Percentiles rank a stretch among this genome's conserved stretches.
Conservation (phyloP, 2,797 vertebrate species). For the Sus cebifrons region DNA sequence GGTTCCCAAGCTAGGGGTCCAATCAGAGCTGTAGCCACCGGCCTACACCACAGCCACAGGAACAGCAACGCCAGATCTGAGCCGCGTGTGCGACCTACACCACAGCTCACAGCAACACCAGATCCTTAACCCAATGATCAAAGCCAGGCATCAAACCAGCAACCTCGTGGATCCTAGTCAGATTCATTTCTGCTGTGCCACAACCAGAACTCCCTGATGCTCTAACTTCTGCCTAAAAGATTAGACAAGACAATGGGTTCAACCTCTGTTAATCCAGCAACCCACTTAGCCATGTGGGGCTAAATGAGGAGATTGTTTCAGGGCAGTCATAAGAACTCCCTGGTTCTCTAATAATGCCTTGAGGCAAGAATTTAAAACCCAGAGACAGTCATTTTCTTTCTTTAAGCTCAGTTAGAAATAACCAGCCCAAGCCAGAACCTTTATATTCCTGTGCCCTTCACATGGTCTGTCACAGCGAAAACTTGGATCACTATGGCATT, state of each 20-base stretch:
- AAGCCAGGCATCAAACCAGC: too few species aligned
- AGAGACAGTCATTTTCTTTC: constrained; percentile 40
- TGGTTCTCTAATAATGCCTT: background rate
- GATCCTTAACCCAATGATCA: too few species aligned
- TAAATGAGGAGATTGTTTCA: background rate
- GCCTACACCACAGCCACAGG: too few species aligned
- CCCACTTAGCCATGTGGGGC: background rate
- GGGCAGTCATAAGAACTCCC: background rate
- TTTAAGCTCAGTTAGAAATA: constrained; percentile 16
- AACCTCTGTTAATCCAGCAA: background rate
- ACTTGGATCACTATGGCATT: background rate
- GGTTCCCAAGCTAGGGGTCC: too few species aligned
- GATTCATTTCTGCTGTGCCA: too few species aligned
- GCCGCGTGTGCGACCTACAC: too few species aligned
- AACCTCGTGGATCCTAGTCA: too few species aligned
- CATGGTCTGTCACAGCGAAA: background rate
- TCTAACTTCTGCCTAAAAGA: constrained; percentile 43
- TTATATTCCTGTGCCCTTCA: background rate
- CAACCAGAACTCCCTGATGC: background rate
- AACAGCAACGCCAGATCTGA: too few species aligned
- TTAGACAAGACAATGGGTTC: constrained; percentile 14
- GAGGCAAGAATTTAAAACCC: constrained; percentile 38
- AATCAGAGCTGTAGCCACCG: too few species aligned
- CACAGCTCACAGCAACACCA: too few species aligned
- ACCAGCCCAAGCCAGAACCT: background rate